Conservation (phyloP, 1,140 invertebrate species). For the Zaprionus taronus region DNA sequence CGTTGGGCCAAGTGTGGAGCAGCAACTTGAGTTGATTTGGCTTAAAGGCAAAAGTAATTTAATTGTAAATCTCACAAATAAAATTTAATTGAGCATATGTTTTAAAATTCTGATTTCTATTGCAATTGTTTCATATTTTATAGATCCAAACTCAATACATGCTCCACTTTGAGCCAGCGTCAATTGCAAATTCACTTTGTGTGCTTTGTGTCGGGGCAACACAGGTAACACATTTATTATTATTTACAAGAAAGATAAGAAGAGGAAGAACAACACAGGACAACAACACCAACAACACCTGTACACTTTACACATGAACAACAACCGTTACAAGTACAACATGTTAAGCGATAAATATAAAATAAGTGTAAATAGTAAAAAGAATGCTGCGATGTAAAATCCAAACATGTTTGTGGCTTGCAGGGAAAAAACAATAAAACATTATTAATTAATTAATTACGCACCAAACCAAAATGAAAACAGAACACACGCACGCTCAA, state of each 20-base stretch:
- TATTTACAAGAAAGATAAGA: background rate
- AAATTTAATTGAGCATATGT: background rate
- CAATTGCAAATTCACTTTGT: background rate
- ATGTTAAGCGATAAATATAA: constrained; percentile 39
- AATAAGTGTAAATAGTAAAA: constrained; percentile 34
- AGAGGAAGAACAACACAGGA: constrained; percentile 10
- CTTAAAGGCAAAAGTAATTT: background rate
- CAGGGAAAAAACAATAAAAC: constrained; percentile 50
- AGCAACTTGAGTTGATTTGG: constrained; percentile 14
- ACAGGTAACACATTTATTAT: background rate
- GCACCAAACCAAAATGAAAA: constrained; percentile 54
- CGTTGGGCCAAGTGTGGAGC: constrained; percentile 48
- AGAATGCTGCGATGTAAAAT: constrained; percentile 41
- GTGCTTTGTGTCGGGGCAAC: background rate
- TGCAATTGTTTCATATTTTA: constrained; percentile 2
- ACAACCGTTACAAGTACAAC: constrained; percentile 56
- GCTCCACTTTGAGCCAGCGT: constrained; percentile 16
- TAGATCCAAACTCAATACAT: background rate
- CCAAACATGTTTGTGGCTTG: constrained; percentile 52
- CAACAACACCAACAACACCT: constrained; percentile 14
- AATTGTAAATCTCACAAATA: background rate
- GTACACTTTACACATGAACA: constrained; percentile 27
- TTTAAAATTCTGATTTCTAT: background rate
- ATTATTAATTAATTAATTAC: constrained; percentile 44
- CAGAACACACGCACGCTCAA: constrained; percentile 15